A percentile compares a stretch with the other conserved stretches of the same genome.
Conservation (phyloP, 2,797 vertebrate genomes). For the Setipinna tenuifilis region DNA sequence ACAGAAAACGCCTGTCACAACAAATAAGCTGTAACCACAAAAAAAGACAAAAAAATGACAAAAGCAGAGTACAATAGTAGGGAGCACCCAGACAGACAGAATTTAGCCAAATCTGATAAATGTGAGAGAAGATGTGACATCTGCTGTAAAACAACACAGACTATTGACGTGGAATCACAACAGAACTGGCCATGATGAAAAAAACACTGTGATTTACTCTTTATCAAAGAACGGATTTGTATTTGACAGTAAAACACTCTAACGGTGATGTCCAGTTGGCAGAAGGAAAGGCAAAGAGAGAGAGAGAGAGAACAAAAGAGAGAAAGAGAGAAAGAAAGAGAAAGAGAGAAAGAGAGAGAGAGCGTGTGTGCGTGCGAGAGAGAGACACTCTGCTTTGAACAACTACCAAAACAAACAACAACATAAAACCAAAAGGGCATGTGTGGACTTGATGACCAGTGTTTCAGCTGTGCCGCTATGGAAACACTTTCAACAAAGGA, state of each 20-base stretch:
- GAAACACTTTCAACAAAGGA: neutral
- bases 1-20: slow-evolving; percentile 34
- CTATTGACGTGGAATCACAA: neutral
- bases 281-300: neutral
- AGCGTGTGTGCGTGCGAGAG: too few relatives aligned
- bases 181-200: slow-evolving; percentile 19
- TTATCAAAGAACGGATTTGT: neutral
- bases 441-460: neutral
- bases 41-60: slow-evolving; percentile 45
- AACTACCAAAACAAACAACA: slow-evolving; percentile 1
- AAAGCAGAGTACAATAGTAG: slow-evolving; percentile 40
- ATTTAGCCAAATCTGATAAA: slow-evolving; percentile 57
- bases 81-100: slow-evolving; percentile 45
- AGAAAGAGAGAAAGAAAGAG: neutral
- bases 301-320: neutral
- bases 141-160: neutral
- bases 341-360: neutral
- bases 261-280: neutral
- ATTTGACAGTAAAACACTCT: neutral
- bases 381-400: neutral
- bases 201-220: neutral
- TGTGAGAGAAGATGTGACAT: slow-evolving; percentile 42
- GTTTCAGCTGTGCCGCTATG: neutral
- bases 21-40: slow-evolving; percentile 38
- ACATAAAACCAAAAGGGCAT: neutral